These are phyloP conservation scores for Phyto melanocephala DNA, from an alignment of 2,888 invertebrate genomes.

Conservation along the genomic window DNA sequence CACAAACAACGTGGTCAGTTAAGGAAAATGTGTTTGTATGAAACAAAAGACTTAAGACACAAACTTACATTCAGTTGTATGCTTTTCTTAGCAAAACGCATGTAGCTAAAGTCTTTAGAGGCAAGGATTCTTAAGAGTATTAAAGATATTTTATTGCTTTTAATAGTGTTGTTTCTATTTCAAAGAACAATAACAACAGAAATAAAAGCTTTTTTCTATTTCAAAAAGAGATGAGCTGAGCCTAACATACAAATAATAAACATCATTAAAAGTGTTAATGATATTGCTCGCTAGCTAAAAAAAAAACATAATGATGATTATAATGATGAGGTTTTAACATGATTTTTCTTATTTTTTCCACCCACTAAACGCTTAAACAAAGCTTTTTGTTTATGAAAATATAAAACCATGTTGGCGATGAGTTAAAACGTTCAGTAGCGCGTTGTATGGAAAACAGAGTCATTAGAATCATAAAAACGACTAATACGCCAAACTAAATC, in stretches of 20 bases:
- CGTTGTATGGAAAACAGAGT: slow-evolving; percentile 59
- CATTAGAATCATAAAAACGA: slow-evolving; percentile 51
- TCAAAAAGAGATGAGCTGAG: slow-evolving; percentile 41
- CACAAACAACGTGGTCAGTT: neutral
- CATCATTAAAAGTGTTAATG: slow-evolving; percentile 50
- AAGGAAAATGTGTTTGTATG: neutral
- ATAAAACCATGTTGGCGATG: slow-evolving; percentile 72
- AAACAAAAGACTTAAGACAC: slow-evolving; percentile 59
- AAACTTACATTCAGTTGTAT: neutral
- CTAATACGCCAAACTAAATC: neutral
- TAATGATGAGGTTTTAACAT: slow-evolving; percentile 38
- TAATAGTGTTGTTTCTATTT: neutral
- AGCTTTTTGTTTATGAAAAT: slow-evolving; percentile 68
- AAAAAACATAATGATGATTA: neutral
- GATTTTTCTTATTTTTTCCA: slow-evolving; percentile 65
- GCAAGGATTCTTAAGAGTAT: slow-evolving; percentile 50
- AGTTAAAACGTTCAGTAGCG: slow-evolving; percentile 67
- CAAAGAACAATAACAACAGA: neutral
- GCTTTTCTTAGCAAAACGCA: neutral
- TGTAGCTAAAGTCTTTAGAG: slow-evolving; percentile 33
- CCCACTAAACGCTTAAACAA: slow-evolving; percentile 55
- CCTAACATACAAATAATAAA: slow-evolving; percentile 20
- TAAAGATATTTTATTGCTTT: neutral
- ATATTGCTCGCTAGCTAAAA: slow-evolving; percentile 6
- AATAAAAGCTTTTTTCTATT: slow-evolving; percentile 37